Base-by-base conservation (phyloP, 2,113 vertebrate species). In the Eleginops maclovinus region DNA sequence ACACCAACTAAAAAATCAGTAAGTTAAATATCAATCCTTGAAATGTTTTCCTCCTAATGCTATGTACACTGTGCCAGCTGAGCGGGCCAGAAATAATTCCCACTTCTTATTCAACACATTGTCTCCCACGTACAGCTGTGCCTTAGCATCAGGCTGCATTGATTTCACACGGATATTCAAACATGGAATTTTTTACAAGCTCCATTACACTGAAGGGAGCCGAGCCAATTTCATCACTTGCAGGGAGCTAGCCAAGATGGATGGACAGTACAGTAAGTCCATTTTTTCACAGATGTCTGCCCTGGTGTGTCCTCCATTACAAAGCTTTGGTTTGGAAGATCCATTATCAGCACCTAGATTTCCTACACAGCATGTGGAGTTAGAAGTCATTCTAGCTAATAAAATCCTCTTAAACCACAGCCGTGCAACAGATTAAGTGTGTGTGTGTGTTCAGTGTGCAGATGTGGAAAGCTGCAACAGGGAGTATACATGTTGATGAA, bases 161-260 rank as follows among this genome's bases (percentile, higher is more conserved):
- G 16, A 84, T 88, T 81, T 80, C 28, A 67, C 58, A 21, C 63
- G 16, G 12, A 65, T 58, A 53, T 76, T 80, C 58, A 31, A 31
- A 31, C 66, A 26, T 40, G 75, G 72, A 75, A 85, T 71, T 50
- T 80, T 88, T 86, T 68, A 75, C 69, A 80, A 65, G 82, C 72
- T 81, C 67, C 81, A 79, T 84, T 84, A 83, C 66, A 24, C 44
- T 6, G 46, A 40, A 9, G 4, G 11, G 22, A 56, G 50, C 3
- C 44, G 54, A 8, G 82, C 82, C 84, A 85, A 55, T 58, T 70
- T 41, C 55, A 73, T 16, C 22, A 82, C 71, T 80, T 49, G 75
- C 54, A 78, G 80, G 79, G 80, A 31, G 43, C n/a, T 10, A 6
- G 69, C 72, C 64, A 66, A 75, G 36, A 63, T 69, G 76, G 43